Conservation (phyloP, 2,888 invertebrate species). For the Loripinus fragilis region DNA sequence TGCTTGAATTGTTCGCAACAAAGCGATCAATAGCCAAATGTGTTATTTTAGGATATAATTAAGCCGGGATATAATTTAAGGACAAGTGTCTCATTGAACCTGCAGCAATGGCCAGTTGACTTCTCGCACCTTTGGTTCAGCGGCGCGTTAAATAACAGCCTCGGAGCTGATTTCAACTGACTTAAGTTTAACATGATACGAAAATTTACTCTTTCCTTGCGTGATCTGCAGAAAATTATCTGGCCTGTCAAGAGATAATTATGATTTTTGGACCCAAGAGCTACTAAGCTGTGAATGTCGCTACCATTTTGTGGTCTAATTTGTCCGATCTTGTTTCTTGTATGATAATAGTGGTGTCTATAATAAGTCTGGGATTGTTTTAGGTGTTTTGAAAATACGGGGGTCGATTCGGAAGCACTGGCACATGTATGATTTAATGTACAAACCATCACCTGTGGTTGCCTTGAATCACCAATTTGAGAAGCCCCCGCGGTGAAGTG, state of each 20-base stretch:
- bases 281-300: slow-evolving; percentile 16
- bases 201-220: slow-evolving; percentile 23
- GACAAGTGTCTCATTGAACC: slow-evolving; percentile 40
- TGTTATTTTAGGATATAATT: slow-evolving; percentile 65
- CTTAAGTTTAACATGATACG: slow-evolving; percentile 10
- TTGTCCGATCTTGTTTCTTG: slow-evolving; percentile 1
- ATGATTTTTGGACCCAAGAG: slow-evolving; percentile 52
- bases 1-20: slow-evolving; percentile 47
- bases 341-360: neutral
- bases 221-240: slow-evolving; percentile 18
- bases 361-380: neutral
- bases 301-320: slow-evolving; percentile 6
- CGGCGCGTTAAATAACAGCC: slow-evolving; percentile 20
- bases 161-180: slow-evolving; percentile 7
- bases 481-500: too few relatives aligned
- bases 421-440: too few relatives aligned
- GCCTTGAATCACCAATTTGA: too few relatives aligned
- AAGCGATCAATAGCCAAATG: slow-evolving; percentile 51
- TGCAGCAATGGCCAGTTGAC: slow-evolving; percentile 44
- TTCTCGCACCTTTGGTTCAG: slow-evolving; percentile 42
- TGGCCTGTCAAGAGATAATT: slow-evolving; percentile 30
- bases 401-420: too few relatives aligned
- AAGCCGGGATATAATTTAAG: slow-evolving; percentile 44
- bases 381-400: too few relatives aligned
- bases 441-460: too few relatives aligned